Base-by-base conservation (phyloP, 35 echinoderm and acorn worm species). In the Apostichopus parvimensis region DNA sequence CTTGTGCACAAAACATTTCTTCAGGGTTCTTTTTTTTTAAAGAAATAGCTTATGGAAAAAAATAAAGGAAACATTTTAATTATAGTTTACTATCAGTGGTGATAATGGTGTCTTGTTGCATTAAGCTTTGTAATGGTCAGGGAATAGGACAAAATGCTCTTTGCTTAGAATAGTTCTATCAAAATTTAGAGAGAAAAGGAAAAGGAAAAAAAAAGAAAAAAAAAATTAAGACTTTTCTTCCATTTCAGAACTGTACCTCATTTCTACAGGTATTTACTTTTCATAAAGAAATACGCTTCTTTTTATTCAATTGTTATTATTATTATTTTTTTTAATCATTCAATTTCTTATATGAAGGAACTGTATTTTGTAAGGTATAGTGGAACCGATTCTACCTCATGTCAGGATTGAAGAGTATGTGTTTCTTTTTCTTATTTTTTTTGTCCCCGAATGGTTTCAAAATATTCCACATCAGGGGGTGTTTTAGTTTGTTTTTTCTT, bases 241-340 rank as follows among this genome's bases (percentile, higher is more conserved):
- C 71, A 18, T 20, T 75, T 75, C 20, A 18, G 21, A 75, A 75
- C 15, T 75, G 71, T 75, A 75, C 71, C 71, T 75, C 71, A 75
- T 75, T 20, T 75, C 71, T 75, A 75, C 71, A 75, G 17, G 71
- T 75, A 75, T 75, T 75, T 75, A 75, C 71, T 75, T 75, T 75
- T 75, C 71, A 75, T 75, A 22, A 75, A 75, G 21, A 75, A 75
- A 22, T 75, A 75, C 15, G 0, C n/a, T n/a, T 75, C 71, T 75
- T 75, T 18, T 75, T 22, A 2, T 75, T 75, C 20, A 20, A 13
- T 20, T 75, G 13, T 22, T 75, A 7, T 75, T 24, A 18, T 75
- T 75, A 20, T n/a, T 75, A 5, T 20, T n/a, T 18, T 75, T 75
- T 1, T 75, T 20, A 7, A 75, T 24, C 71, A 75, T 75, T 75